These are phyloP conservation scores for Charaxes varanes DNA, from an alignment of 1,140 invertebrate species.

Conservation along the genomic window DNA sequence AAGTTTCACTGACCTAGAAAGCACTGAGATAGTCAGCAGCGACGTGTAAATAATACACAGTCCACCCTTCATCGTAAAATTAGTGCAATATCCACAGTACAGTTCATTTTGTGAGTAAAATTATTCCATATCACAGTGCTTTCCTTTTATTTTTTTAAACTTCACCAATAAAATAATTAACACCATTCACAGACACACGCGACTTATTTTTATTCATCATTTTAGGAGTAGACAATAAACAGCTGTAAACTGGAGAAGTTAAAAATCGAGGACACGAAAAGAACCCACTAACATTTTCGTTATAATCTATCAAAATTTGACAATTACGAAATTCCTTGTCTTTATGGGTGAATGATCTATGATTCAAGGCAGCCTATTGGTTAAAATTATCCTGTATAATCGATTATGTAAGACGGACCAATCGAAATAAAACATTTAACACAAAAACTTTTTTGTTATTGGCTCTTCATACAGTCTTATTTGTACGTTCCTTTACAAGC, in stretches of 20 bases:
- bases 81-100: conserved; percentile 61
- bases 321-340: conserved; percentile 38
- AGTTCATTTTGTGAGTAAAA: conserved; percentile 67
- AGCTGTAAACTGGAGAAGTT: conserved; percentile 24
- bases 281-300: conserved; percentile 35
- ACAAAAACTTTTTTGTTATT: conserved; percentile 33
- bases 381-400: conserved; percentile 18
- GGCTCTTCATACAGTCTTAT: conserved; percentile 23
- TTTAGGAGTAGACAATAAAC: conserved; percentile 12
- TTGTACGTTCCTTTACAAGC: conserved; percentile 23
- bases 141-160: conserved; percentile 27
- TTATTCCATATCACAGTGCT: conserved; percentile 53
- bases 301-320: conserved; percentile 47
- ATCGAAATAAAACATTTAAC: conserved; percentile 60
- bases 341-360: conserved; percentile 18
- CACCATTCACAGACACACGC: conserved; percentile 28
- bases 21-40: conserved; percentile 74
- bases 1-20: conserved; percentile 66
- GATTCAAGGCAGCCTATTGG: conserved; percentile 29
- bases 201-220: conserved; percentile 25
- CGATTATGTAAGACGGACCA: conserved; percentile 33
- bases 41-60: conserved; percentile 74
- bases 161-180: conserved; percentile 25
- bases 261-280: conserved; percentile 41
- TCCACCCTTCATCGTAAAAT: conserved; percentile 75